Conservation (phyloP, 2,888 invertebrate genomes). For the Volucella bombylans region DNA sequence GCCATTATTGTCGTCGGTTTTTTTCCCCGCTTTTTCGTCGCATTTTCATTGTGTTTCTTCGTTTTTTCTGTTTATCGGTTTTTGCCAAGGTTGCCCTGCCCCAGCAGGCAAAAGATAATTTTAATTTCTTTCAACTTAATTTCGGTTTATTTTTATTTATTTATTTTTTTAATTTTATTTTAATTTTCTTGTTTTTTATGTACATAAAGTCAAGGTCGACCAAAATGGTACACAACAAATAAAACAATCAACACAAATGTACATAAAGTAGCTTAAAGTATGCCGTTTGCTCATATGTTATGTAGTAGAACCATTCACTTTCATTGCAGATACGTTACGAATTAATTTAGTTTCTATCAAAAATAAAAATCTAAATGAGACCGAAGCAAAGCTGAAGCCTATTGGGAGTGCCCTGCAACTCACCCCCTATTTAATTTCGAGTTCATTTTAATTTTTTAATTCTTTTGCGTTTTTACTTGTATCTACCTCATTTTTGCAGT, state of each 20-base stretch:
- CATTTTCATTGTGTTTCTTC: slow-evolving; percentile 4
- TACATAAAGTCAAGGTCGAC: slow-evolving; percentile 21
- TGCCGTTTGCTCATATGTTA: too few relatives aligned
- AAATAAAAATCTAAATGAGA: too few relatives aligned
- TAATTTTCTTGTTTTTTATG: slow-evolving; percentile 8
- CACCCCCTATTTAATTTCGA: too few relatives aligned
- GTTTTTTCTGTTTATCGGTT: slow-evolving; percentile 24
- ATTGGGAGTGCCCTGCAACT: too few relatives aligned
- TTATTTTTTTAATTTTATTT: slow-evolving; percentile 17
- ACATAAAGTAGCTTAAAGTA: background rate
- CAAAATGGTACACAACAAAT: background rate
- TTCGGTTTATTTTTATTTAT: slow-evolving; percentile 3
- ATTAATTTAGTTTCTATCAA: too few relatives aligned
- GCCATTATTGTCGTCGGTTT: too few relatives aligned
- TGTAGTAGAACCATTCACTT: too few relatives aligned
- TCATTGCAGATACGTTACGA: too few relatives aligned
- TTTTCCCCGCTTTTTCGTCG: background rate
- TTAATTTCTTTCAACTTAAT: slow-evolving; percentile 27
- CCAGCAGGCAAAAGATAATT: slow-evolving; percentile 14
- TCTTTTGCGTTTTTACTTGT: too few relatives aligned
- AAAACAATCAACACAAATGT: background rate
- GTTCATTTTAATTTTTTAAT: too few relatives aligned
- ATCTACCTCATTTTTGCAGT: too few relatives aligned
- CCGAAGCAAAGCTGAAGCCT: too few relatives aligned
- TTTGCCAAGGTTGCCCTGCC: slow-evolving; percentile 47